Conservation (phyloP, 2,113 vertebrate species). For the Enhydra lutris region DNA sequence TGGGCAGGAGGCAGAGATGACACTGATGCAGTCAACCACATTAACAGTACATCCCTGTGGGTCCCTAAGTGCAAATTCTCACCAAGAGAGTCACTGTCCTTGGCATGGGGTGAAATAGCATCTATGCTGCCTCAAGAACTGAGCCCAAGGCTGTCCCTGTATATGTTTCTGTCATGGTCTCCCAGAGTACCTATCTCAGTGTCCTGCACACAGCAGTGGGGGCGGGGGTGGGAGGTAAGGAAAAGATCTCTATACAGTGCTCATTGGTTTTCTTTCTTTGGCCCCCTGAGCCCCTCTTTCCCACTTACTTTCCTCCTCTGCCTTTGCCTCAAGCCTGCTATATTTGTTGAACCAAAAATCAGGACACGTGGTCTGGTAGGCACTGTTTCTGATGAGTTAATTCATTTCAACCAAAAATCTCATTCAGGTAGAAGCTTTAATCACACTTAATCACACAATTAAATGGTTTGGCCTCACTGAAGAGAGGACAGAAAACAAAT, state of each 20-base stretch:
- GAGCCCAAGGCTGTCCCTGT: neutral
- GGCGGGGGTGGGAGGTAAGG: neutral
- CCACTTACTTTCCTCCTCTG: neutral
- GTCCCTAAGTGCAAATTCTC: neutral
- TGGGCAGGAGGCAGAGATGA: neutral
- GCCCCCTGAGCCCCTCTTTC: neutral
- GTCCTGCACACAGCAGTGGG: neutral
- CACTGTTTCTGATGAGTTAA: neutral
- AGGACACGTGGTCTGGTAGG: neutral
- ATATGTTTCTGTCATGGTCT: neutral
- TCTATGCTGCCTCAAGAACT: neutral
- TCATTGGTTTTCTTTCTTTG: neutral
- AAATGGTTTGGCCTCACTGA: neutral
- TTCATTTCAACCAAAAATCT: neutral
- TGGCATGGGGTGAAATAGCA: neutral
- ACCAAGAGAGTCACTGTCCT: neutral
- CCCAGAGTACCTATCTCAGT: neutral
- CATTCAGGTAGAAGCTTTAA: neutral
- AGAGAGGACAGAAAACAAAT: neutral
- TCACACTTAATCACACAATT: neutral
- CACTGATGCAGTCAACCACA: neutral
- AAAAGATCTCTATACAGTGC: neutral
- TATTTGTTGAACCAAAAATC: neutral
- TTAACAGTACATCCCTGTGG: neutral
- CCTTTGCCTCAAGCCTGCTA: neutral